These are phyloP conservation scores for Ormyrus pomaceus DNA, from an alignment of 2,888 invertebrate species.

Conservation along the genomic window DNA sequence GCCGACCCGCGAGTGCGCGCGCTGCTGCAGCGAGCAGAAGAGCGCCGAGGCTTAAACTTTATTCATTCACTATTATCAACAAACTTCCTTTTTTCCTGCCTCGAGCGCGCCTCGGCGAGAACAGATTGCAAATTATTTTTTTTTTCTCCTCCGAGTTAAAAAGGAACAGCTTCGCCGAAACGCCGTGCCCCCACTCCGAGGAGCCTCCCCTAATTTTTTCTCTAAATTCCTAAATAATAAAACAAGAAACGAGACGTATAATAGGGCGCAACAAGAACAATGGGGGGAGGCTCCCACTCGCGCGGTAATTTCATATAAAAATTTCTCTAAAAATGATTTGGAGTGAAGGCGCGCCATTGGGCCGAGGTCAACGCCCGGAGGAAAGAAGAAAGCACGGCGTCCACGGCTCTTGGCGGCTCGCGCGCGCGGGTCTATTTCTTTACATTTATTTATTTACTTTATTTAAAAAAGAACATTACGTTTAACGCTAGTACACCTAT, in stretches of 20 bases:
- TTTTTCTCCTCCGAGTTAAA: neutral
- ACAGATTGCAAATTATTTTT: conserved; percentile 5
- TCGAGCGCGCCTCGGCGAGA: conserved; percentile 7
- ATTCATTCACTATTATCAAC: conserved; percentile 1
- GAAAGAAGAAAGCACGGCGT: neutral
- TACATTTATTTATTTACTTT: conserved; percentile 42
- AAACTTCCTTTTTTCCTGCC: conserved; percentile 14
- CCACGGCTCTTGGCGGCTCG: neutral
- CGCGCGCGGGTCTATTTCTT: neutral
- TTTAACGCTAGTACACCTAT: conserved; percentile 73
- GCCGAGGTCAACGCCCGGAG: neutral
- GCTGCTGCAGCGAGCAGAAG: conserved; percentile 4
- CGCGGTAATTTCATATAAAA: conserved; percentile 6
- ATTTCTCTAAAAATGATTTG: neutral
- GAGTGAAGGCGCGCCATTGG: neutral
- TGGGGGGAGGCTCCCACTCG: conserved; percentile 11
- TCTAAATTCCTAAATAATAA: conserved; percentile 27
- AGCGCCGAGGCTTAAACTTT: conserved; percentile 1
- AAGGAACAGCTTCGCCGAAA: neutral
- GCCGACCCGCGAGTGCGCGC: conserved; percentile 18
- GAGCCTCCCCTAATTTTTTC: conserved; percentile 27
- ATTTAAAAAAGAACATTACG: conserved; percentile 58
- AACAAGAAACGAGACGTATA: conserved; percentile 41
- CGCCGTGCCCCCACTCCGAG: conserved; percentile 3
- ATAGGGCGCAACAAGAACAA: conserved; percentile 43